Percentiles rank a stretch among this genome's conserved stretches.
These are phyloP conservation scores for Gibbula magus DNA, from an alignment of 2,888 invertebrate genomes.

Conservation along the genomic window DNA sequence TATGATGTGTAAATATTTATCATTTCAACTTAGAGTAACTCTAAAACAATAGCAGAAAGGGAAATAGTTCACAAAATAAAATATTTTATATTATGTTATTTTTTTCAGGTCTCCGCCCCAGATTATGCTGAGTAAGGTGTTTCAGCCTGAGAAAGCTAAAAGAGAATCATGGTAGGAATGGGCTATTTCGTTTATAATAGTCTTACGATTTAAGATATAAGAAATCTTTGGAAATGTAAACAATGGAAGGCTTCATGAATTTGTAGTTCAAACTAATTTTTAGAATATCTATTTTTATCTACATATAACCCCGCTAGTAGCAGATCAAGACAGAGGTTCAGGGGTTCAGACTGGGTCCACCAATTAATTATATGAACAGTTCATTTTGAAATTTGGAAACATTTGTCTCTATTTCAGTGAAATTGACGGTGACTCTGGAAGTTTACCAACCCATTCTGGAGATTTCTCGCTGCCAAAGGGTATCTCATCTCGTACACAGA, in stretches of 20 bases:
- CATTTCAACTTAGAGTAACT: background rate
- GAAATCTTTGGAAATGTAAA: too few relatives aligned
- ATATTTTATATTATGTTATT: background rate
- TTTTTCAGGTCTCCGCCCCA: conserved; percentile 72
- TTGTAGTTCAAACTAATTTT: too few relatives aligned
- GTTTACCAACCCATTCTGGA: conserved; percentile 11
- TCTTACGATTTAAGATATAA: too few relatives aligned
- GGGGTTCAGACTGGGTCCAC: too few relatives aligned
- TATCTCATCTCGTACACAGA: background rate
- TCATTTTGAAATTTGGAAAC: background rate
- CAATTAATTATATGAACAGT: too few relatives aligned
- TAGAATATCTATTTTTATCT: too few relatives aligned
- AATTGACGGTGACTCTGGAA: conserved; percentile 29
- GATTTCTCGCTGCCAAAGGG: conserved; percentile 23
- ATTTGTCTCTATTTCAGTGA: conserved; percentile 25
- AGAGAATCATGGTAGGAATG: conserved; percentile 58
- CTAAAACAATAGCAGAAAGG: background rate
- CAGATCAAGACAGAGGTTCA: too few relatives aligned
- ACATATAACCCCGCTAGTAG: too few relatives aligned
- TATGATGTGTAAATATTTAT: too few relatives aligned
- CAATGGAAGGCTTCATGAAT: too few relatives aligned
- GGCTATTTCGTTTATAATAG: background rate
- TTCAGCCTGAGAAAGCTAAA: conserved; percentile 65
- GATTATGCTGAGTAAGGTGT: conserved; percentile 77
- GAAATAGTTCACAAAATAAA: background rate